Conservation (phyloP, 2,888 invertebrate genomes). For the Pandemis corylana region DNA sequence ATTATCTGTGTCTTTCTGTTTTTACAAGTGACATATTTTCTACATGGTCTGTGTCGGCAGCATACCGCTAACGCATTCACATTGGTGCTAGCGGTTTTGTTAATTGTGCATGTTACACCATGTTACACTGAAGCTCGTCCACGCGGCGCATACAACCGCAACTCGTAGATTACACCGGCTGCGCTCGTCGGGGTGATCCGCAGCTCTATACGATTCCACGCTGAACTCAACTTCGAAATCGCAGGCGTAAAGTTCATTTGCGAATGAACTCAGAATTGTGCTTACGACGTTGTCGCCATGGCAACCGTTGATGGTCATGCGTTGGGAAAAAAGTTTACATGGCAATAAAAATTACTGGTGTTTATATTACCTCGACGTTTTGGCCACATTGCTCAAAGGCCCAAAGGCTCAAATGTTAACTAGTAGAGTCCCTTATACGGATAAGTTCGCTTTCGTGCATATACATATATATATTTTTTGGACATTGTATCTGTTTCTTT, state of each 20-base stretch:
- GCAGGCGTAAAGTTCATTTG: not conserved
- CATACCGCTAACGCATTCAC: not conserved
- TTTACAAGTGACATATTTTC: not conserved
- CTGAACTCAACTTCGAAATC: not conserved
- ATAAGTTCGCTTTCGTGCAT: no score
- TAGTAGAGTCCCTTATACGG: no score
- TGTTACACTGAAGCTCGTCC: not conserved
- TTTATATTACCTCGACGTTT: no score
- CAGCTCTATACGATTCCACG: not conserved
- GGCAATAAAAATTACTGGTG: not conserved
- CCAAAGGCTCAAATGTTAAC: no score
- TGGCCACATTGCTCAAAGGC: no score
- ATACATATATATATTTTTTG: no score
- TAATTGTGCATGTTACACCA: no score
- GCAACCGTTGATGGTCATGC: not conserved
- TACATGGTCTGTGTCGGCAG: not conserved
- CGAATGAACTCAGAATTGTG: not conserved
- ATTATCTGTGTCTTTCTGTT: no score
- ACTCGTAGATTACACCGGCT: not conserved
- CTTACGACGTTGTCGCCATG: no score
- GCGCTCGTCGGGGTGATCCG: not conserved
- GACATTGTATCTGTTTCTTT: no score
- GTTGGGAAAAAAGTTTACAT: not conserved
- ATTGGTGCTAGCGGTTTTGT: no score
- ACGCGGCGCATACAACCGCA: not conserved